Percentiles rank a stretch among this genome's conserved stretches.
Conservation (phyloP, 2,888 invertebrate species). For the Oligia latruncula region DNA sequence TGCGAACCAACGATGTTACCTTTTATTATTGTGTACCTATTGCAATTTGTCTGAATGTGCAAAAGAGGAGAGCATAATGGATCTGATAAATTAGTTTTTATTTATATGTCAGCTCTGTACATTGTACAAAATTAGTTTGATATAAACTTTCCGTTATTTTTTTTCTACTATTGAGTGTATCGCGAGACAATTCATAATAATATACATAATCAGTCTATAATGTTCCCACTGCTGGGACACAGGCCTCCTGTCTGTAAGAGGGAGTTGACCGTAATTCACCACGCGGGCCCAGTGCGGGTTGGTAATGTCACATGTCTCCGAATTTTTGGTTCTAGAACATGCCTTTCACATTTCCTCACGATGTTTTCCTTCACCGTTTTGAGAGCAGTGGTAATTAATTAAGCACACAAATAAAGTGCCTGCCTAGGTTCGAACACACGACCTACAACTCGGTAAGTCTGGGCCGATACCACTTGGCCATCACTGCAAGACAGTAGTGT, state of each 20-base stretch:
- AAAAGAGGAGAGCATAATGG: constrained; percentile 5
- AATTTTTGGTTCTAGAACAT: not conserved
- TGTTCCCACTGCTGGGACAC: not conserved
- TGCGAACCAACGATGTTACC: not conserved
- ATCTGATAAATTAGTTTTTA: not conserved
- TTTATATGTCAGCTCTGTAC: not conserved
- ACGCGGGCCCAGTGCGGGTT: not conserved
- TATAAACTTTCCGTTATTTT: not conserved
- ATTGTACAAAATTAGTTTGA: not conserved
- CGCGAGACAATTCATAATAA: not conserved
- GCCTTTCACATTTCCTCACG: not conserved
- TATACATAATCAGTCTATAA: not conserved
- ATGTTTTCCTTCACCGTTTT: not conserved
- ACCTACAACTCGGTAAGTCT: too few species aligned
- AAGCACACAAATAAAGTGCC: too few species aligned
- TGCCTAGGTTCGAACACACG: too few species aligned
- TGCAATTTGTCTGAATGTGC: constrained; percentile 1
- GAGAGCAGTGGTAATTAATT: not conserved
- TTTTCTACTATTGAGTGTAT: not conserved
- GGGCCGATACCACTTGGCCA: too few species aligned
- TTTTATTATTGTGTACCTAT: constrained; percentile 3
- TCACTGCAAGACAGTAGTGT: too few species aligned
- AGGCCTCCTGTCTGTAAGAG: not conserved
- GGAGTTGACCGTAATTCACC: not conserved
- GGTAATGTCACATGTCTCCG: not conserved